Base-by-base conservation (phyloP, 2,797 vertebrate genomes). In the Parambassis ranga region DNA sequence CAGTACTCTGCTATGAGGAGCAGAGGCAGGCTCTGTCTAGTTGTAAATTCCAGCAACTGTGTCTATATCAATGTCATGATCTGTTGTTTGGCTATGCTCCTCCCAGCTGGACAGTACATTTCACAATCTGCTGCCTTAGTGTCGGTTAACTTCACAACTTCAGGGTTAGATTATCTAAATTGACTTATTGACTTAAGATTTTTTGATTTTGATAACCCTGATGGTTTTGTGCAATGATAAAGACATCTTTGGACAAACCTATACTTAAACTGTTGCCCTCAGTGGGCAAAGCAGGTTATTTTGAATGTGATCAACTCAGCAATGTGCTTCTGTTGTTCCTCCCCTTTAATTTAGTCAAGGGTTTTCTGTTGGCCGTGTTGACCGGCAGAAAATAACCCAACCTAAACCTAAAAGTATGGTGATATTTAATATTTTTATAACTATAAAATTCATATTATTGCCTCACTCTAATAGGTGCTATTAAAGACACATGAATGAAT, bases 31-130 rank as follows among this genome's bases (percentile, higher is more conserved):
- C 44, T 67, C 30, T 35, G 42, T 65, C 28, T 71, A 43, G 64
- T 66, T 64, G 70, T 61, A 64, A 74, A 59, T 77, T 74, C 60
- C 65, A 73, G 20, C 61, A 32, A 14, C 44, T 28, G 30, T 58
- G 14, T 36, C 5, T 33, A 4, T 52, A 38, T 20, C 33, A 28
- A 22, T 24, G 19, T 70, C n/a, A 39, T 18, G 5, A 53, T 70
- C 26, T 52, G 11, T 51, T 19, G 26, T 68, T 37, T 24, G 48
- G n/a, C 18, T 32, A 30, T 13, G 7, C 58, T 50, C 3, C 18
- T 4, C 11, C 10, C 11, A 52, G 46, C 33, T 43, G 46, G 14
- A 11, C 24, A n/a, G n/a, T n/a, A n/a, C n/a, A n/a, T n/a, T n/a
- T 44, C 26, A 15, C 28, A 19, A 7, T n/a, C 41, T 16, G 19